These are phyloP conservation scores for Prinia subflava DNA, from an alignment of 2,113 vertebrate genomes.

Conservation along the genomic window DNA sequence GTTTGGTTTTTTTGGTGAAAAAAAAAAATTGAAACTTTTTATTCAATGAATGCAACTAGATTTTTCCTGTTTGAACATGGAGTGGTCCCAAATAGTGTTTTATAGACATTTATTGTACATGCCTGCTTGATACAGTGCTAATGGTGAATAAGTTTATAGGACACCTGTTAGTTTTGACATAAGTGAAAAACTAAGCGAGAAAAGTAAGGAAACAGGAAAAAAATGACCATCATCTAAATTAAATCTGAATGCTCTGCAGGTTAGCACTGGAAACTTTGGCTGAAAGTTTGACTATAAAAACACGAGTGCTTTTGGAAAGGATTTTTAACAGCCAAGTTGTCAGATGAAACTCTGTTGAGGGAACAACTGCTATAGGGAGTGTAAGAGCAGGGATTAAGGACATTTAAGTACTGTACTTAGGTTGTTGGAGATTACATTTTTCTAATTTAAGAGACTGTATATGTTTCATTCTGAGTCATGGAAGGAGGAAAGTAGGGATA, in stretches of 20 bases:
- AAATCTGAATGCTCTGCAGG: background rate
- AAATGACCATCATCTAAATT: background rate
- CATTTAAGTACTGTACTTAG: background rate
- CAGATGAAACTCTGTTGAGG: background rate
- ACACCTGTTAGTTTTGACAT: background rate
- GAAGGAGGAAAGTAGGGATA: background rate
- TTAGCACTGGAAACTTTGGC: background rate
- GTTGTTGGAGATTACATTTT: slow-evolving; percentile 18
- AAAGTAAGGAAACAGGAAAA: background rate
- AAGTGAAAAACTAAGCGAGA: background rate
- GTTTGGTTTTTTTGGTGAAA: background rate
- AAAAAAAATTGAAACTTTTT: background rate
- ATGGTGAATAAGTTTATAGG: background rate
- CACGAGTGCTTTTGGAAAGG: background rate
- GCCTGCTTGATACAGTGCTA: rapidly evolving
- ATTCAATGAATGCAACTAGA: background rate
- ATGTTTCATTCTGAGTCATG: slow-evolving; percentile 8
- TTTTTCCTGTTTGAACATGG: background rate
- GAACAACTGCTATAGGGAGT: background rate
- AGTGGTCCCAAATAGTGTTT: background rate
- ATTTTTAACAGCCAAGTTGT: background rate
- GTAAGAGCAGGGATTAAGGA: background rate
- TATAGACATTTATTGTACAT: background rate
- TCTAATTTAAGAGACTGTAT: slow-evolving; percentile 21
- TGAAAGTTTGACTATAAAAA: background rate